Evolutionary conservation across 2,888 invertebrate species (phyloP).

Genomic region (Anodontia alba): DNA sequence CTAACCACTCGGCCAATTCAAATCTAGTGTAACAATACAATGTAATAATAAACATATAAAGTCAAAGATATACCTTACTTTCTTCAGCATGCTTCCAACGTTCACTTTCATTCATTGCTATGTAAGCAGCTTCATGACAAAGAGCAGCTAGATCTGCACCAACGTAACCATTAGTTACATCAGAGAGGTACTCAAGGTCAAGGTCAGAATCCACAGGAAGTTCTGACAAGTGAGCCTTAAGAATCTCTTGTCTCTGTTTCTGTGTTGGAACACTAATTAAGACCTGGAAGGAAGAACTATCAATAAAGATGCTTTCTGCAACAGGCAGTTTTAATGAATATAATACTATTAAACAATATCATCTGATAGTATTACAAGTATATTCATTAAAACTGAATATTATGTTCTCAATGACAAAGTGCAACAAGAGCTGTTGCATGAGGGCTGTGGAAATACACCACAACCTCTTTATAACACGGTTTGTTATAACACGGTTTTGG

Average conservation of each 20-base stretch:
- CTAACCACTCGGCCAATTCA: no score
- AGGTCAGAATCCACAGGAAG: slow-evolving; percentile 67
- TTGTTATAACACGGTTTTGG: no score
- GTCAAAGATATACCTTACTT: neutral
- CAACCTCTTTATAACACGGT: no score
- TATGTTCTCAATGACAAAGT: no score
- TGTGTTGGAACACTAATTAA: slow-evolving; percentile 86
- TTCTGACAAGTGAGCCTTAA: slow-evolving; percentile 76
- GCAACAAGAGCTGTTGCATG: no score
- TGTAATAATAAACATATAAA: no score
- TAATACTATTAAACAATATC: neutral
- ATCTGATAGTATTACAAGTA: no score
- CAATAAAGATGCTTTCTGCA: no score
- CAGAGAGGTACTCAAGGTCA: slow-evolving; percentile 82
- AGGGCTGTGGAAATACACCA: no score
- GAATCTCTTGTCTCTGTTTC: slow-evolving; percentile 85
- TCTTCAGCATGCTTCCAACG: neutral
- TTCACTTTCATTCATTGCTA: slow-evolving; percentile 50
- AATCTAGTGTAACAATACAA: no score
- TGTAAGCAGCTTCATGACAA: slow-evolving; percentile 81
- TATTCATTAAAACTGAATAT: no score
- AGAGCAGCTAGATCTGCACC: slow-evolving; percentile 87
- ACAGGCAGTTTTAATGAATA: neutral
- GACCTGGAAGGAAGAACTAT: no score
- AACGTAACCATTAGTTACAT: slow-evolving; percentile 87